A percentile compares a stretch with the other conserved stretches of the same genome.
These are phyloP conservation scores for Megalurothrips usitatus DNA, from an alignment of 2,888 invertebrate species.

Conservation along the genomic window DNA sequence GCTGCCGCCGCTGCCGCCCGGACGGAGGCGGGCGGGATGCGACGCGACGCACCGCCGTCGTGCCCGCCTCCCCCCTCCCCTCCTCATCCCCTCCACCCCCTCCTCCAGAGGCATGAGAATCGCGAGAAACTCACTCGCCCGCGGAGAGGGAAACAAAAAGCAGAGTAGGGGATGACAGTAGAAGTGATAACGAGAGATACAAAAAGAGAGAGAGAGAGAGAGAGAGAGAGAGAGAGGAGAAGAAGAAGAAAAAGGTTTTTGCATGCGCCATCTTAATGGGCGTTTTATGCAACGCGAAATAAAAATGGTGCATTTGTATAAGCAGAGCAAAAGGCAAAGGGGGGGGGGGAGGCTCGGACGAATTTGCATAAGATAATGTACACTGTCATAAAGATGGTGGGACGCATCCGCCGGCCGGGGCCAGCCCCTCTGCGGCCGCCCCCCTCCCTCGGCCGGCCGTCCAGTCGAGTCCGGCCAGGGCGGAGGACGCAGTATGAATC, in stretches of 20 bases:
- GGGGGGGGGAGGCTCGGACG: not conserved
- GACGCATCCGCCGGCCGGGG: not conserved
- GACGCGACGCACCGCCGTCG: not conserved
- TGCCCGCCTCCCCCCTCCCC: not conserved
- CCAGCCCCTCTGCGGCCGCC: not conserved
- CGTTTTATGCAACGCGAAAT: slow-evolving; percentile 16
- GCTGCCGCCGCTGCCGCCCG: not conserved
- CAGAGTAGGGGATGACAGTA: not conserved
- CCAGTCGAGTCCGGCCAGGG: not conserved
- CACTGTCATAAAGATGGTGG: slow-evolving; percentile 19
- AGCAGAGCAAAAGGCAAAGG: not conserved
- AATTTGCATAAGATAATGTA: slow-evolving; percentile 23
- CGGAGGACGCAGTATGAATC: not conserved
- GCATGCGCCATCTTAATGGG: not conserved
- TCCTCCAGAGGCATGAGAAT: not conserved
- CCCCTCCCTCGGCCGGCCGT: not conserved
- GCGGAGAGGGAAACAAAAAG: not conserved
- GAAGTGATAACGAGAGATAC: not conserved
- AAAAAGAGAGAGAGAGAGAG: not conserved
- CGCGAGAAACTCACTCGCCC: not conserved
- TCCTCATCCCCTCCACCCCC: not conserved
- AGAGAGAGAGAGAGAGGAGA: not conserved
- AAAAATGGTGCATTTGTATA: slow-evolving; percentile 27
- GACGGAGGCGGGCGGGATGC: not conserved
- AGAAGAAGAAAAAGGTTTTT: not conserved